Percentiles rank a stretch among this genome's conserved stretches.
phyloP scores from a whole-genome alignment of 2,113 vertebrate species.

The Stercorarius parasiticus region DNA sequence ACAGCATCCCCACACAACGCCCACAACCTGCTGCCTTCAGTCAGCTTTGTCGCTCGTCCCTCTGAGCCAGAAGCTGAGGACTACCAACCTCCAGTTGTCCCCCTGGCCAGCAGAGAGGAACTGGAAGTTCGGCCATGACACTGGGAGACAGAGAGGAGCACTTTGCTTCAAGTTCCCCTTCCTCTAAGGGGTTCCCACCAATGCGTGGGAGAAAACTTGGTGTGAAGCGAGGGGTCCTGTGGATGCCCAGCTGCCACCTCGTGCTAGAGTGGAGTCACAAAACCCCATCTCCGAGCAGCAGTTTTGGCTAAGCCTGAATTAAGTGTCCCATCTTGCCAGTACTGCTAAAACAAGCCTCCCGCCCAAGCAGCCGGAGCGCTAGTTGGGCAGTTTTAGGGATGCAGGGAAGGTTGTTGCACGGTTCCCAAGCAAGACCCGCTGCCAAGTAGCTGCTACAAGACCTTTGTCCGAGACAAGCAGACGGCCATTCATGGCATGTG shows the following conservation, averaged over 20 bases:
- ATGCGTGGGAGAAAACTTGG: accelerated
- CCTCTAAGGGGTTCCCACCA: background rate
- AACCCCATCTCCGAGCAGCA: background rate
- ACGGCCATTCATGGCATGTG: background rate
- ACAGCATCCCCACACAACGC: background rate
- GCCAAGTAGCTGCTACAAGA: background rate
- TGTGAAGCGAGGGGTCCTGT: accelerated
- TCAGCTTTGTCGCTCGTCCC: background rate
- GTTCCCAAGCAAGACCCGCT: background rate
- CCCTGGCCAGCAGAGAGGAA: background rate
- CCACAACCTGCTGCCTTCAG: background rate
- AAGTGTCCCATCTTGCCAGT: background rate
- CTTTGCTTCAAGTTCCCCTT: background rate
- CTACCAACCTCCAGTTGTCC: background rate
- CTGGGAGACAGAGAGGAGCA: background rate
- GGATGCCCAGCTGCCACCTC: accelerated
- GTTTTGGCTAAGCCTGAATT: background rate
- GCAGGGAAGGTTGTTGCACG: background rate
- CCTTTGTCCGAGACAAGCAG: background rate
- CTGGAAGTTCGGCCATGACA: accelerated
- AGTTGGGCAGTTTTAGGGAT: background rate
- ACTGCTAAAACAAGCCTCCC: background rate
- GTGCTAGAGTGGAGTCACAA: accelerated
- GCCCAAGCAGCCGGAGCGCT: background rate
- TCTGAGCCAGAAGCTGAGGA: background rate